Evolutionary conservation across 2,113 vertebrate genomes (phyloP), one percentile per base, ranked within the genome.

Genomic region (Ochotona princeps): DNA sequence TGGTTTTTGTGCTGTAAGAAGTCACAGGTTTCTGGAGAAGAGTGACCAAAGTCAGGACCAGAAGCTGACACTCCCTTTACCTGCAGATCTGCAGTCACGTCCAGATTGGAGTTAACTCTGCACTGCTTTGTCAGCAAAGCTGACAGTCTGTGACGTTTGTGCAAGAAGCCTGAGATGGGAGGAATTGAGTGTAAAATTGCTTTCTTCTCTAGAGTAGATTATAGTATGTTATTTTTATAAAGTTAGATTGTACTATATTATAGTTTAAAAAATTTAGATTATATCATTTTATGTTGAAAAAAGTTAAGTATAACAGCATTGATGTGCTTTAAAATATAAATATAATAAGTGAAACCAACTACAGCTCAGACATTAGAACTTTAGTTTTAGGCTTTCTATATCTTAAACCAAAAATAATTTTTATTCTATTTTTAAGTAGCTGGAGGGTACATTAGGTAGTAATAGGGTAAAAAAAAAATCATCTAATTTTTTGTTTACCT

Each of bases 181-280:
- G 95, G 94, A 97, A 98, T 98, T 98, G 97, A 95, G 90, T 96
- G 92, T 97, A 98, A 97, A 98, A 98, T 97, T 97, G 91, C 97
- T 98, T 98, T 98, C 96, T 97, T 84, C 93, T 91, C 11, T 89
- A n/a, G 15, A 78, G 65, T 38, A 60, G 20, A 72, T 38, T 61
- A 2, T 86, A 44, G 32, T 44, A 7, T 84, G 47, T 87, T 69
- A 32, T 91, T 73, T 83, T n/a, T 54, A 5, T 51, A 83, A 87
- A 30, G 32, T 70, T 93, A 66, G 28, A 67, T 72, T 76, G 11
- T 83, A 28, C 26, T 13, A 65, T 76, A 54, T 78, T 63, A 65
- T 32, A 83, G 49, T 90, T 18, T 2, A 18, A 21, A 67, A 72
- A 69, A 74, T 57, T 57, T 90, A 82, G 20, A 20, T 74, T 75